These are phyloP conservation scores for Adrianichthys oophorus DNA, from an alignment of 2,797 vertebrate genomes.

Conservation along the genomic window DNA sequence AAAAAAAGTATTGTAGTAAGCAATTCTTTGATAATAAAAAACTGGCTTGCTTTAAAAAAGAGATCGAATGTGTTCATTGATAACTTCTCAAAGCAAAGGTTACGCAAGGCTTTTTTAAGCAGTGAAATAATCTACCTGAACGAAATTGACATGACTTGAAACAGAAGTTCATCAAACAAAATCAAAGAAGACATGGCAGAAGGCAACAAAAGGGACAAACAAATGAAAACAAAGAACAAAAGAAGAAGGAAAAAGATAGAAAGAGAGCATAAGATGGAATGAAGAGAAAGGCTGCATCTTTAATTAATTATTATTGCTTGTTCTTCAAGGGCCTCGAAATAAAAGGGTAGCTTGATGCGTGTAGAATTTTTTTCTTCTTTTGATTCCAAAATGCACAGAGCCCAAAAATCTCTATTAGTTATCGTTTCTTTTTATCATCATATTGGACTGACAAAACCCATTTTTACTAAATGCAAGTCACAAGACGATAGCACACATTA, in stretches of 20 bases:
- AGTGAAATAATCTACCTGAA: neutral
- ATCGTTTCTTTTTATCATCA: neutral
- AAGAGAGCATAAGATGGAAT: neutral
- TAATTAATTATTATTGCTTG: neutral
- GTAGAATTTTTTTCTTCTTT: neutral
- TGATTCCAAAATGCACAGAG: neutral
- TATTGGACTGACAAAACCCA: neutral
- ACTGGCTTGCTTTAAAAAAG: too few relatives aligned
- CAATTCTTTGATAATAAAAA: too few relatives aligned
- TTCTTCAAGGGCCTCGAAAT: neutral
- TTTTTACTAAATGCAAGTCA: neutral
- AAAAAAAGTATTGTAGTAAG: too few relatives aligned
- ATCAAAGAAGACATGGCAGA: neutral
- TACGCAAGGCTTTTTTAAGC: too few relatives aligned
- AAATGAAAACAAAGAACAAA: neutral
- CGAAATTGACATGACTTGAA: neutral
- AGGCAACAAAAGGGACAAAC: neutral
- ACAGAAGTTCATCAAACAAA: neutral
- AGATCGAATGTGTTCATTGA: too few relatives aligned
- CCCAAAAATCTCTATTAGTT: neutral
- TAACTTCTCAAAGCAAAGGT: too few relatives aligned
- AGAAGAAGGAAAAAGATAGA: neutral
- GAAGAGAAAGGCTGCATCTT: neutral
- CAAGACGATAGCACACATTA: neutral
- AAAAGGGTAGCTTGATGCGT: neutral